Percentiles rank a stretch among this genome's conserved stretches.
Conservation (phyloP, 1,140 invertebrate genomes). For the Diprion similis region DNA sequence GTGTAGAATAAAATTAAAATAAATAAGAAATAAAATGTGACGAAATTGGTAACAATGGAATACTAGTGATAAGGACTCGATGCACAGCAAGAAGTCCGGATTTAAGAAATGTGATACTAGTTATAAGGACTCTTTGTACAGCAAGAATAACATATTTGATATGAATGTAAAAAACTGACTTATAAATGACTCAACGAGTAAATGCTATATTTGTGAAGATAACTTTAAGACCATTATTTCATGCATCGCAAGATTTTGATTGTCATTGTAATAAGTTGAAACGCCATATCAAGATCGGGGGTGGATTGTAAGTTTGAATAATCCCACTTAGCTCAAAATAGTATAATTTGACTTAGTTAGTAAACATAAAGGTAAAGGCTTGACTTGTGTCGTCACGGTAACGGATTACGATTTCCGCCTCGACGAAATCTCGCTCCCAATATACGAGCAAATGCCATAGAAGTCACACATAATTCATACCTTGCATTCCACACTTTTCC, state of each 20-base stretch:
- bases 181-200: not conserved
- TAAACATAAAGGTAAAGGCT: too few species aligned
- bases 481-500: too few species aligned
- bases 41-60: not conserved
- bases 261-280: constrained; percentile 18
- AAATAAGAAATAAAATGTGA: not conserved
- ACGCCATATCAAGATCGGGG: constrained; percentile 18
- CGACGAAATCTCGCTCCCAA: too few species aligned
- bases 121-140: not conserved
- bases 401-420: too few species aligned
- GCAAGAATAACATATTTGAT: not conserved
- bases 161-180: not conserved
- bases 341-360: too few species aligned
- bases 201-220: not conserved
- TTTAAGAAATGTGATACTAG: not conserved
- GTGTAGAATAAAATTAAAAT: not conserved
- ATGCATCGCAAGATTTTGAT: not conserved
- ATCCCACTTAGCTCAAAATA: too few species aligned
- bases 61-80: not conserved
- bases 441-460: too few species aligned
- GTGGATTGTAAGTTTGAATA: too few species aligned
- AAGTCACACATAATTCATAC: too few species aligned
- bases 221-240: not conserved
- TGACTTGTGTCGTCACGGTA: too few species aligned
- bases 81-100: not conserved